Conservation (phyloP, 2,113 vertebrate genomes). For the Smithornis capensis region DNA sequence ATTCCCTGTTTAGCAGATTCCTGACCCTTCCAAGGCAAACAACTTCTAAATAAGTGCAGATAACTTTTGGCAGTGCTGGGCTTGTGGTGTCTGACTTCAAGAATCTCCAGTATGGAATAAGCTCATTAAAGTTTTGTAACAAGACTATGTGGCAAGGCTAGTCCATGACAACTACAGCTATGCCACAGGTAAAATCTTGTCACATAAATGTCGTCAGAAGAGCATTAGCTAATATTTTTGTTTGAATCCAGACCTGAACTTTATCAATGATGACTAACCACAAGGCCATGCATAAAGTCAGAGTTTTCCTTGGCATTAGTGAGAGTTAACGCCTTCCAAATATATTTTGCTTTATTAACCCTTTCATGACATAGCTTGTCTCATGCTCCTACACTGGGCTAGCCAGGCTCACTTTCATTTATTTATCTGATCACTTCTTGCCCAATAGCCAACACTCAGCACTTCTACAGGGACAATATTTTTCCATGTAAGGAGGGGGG, state of each 20-base stretch:
- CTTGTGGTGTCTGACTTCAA: background rate
- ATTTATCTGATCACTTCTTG: background rate
- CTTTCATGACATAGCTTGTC: background rate
- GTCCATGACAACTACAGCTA: accelerated
- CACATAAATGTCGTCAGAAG: background rate
- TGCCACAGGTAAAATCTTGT: accelerated
- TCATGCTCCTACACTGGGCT: background rate
- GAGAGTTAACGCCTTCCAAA: background rate
- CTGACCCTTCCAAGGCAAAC: background rate
- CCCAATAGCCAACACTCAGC: accelerated
- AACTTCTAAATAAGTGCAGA: background rate
- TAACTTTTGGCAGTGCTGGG: background rate
- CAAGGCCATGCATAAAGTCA: background rate
- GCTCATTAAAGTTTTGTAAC: background rate
- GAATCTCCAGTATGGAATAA: background rate
- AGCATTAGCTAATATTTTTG: accelerated
- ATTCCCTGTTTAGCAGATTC: background rate
- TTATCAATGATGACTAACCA: background rate
- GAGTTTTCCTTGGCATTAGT: background rate
- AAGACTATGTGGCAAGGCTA: background rate
- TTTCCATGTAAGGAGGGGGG: accelerated
- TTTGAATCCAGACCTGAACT: background rate
- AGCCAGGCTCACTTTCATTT: accelerated
- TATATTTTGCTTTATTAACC: background rate
- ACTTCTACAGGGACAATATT: accelerated